Evolutionary conservation across 2,797 vertebrate genomes (phyloP).

Genomic region (Chelonia mydas): DNA sequence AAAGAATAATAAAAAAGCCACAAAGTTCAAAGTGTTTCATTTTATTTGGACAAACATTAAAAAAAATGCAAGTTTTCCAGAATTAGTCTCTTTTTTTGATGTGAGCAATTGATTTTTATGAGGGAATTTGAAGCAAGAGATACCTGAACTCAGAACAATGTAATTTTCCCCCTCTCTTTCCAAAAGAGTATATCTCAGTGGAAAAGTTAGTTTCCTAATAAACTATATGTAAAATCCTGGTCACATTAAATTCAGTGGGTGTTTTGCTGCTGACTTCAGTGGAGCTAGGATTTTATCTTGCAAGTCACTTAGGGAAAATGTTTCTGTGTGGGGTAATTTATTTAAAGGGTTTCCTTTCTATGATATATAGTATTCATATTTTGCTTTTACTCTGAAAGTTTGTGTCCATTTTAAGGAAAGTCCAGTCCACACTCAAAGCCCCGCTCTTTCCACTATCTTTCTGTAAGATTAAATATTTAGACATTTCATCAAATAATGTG

Average conservation of each 20-base stretch:
- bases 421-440: neutral
- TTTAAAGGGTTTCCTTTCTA: neutral
- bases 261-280: slow-evolving; percentile 30
- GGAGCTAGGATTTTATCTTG: slow-evolving; percentile 17
- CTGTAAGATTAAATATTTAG: too few species aligned
- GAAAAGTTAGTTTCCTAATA: neutral
- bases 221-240: neutral
- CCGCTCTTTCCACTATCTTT: slow-evolving; percentile 12
- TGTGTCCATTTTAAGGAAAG: slow-evolving; percentile 27
- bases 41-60: neutral
- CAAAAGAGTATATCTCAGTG: slow-evolving; percentile 10
- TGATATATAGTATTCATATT: neutral
- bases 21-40: neutral
- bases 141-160: neutral
- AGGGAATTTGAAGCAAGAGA: neutral
- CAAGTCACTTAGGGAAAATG: too few species aligned
- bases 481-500: too few species aligned
- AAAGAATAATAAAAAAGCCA: slow-evolving; percentile 29
- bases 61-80: neutral
- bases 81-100: neutral
- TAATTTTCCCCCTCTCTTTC: neutral
- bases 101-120: neutral
- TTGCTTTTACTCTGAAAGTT: slow-evolving; percentile 17
- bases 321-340: slow-evolving; percentile 15
- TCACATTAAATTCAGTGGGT: neutral